Evolutionary conservation across 1,140 invertebrate genomes (phyloP).

Genomic region (Pomacea maculata): DNA sequence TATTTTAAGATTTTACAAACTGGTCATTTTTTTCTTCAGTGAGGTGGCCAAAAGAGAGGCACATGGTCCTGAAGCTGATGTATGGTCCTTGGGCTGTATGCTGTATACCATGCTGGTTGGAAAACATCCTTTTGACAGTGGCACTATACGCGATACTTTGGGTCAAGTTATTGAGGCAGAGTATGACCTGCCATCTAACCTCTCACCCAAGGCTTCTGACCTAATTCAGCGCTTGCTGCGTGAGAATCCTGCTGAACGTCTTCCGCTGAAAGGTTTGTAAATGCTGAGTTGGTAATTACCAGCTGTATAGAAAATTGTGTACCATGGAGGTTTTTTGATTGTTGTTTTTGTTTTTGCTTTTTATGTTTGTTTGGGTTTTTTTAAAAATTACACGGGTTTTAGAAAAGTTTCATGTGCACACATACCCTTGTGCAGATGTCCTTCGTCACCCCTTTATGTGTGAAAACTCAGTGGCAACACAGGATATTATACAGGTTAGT

Average conservation of each 20-base stretch:
- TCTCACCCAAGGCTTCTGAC: conserved; percentile 86
- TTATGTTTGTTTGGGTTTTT: no score
- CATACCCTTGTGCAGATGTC: conserved; percentile 35
- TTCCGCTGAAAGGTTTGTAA: conserved; percentile 73
- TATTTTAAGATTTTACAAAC: not conserved
- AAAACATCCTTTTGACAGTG: conserved; percentile 89
- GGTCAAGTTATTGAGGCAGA: conserved; percentile 86
- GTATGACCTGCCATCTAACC: conserved; percentile 78
- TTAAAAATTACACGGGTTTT: no score
- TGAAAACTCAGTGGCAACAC: conserved; percentile 27
- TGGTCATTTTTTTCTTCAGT: conserved; percentile 27
- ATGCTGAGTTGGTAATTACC: not conserved
- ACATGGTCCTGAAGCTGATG: conserved; percentile 94
- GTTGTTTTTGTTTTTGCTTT: no score
- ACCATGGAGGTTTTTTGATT: no score
- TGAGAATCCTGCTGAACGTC: conserved; percentile 87
- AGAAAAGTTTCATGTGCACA: no score
- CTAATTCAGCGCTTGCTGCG: conserved; percentile 84
- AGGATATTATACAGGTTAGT: no score
- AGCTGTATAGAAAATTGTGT: no score
- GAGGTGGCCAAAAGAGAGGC: conserved; percentile 86
- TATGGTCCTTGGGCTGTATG: conserved; percentile 96
- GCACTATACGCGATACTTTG: conserved; percentile 84
- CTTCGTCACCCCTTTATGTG: conserved; percentile 58
- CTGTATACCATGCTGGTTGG: conserved; percentile 95